Conservation (phyloP, 2,113 vertebrate species). For the Passer domesticus region DNA sequence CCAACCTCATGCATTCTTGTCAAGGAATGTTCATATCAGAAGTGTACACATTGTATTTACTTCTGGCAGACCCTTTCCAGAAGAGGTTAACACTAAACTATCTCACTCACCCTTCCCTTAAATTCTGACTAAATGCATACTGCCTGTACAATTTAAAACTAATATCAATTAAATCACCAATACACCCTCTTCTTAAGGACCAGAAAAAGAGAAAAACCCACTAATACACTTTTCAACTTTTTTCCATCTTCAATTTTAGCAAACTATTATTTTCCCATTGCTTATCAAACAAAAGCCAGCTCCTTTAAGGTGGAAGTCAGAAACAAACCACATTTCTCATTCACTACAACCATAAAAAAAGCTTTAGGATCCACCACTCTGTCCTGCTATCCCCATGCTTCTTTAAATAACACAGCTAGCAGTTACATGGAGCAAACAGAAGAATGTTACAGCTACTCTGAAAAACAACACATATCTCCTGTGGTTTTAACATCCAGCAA, state of each 20-base stretch:
- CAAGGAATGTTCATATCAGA: not conserved
- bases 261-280: not conserved
- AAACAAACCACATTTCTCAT: not conserved
- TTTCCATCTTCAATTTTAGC: not conserved
- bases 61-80: not conserved
- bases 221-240: not conserved
- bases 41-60: not conserved
- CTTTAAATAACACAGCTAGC: not conserved
- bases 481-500: not conserved
- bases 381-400: not conserved
- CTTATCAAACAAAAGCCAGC: not conserved
- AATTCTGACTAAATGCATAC: not conserved
- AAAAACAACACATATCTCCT: not conserved
- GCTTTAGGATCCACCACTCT: not conserved
- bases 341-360: not conserved
- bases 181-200: not conserved
- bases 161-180: not conserved
- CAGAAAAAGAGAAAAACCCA: not conserved
- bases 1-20: fast-evolving
- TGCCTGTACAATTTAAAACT: not conserved
- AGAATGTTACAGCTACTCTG: not conserved
- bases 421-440: not conserved
- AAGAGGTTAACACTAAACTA: not conserved
- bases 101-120: not conserved
- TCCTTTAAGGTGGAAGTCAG: not conserved